Percentiles rank a stretch among this genome's conserved stretches.
These are phyloP conservation scores for Sebastes baramenuke DNA, from an alignment of 2,797 vertebrate species.

Conservation along the genomic window DNA sequence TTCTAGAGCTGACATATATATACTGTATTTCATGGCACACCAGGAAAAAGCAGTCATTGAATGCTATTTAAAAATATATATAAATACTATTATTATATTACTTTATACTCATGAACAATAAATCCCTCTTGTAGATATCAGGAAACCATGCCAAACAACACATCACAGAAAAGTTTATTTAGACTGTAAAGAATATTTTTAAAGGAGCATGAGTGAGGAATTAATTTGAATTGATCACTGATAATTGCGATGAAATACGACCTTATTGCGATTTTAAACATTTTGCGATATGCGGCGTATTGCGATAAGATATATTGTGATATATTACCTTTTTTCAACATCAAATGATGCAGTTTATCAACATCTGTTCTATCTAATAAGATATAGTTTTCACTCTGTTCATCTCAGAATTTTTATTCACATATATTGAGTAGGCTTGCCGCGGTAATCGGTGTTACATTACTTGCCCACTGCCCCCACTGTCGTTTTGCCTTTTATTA, in stretches of 20 bases:
- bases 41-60: not conserved
- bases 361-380: too few relatives aligned
- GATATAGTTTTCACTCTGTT: too few relatives aligned
- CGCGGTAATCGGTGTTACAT: too few relatives aligned
- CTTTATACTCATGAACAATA: not conserved
- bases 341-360: fast-evolving
- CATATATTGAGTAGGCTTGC: too few relatives aligned
- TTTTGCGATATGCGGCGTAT: too few relatives aligned
- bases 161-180: not conserved
- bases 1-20: not conserved
- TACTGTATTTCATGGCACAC: not conserved
- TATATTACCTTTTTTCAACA: too few relatives aligned
- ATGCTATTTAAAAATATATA: not conserved
- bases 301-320: too few relatives aligned
- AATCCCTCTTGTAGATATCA: not conserved
- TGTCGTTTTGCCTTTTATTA: too few relatives aligned
- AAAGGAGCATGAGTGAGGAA: not conserved
- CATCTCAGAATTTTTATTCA: too few relatives aligned
- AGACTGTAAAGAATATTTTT: not conserved
- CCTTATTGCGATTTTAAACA: too few relatives aligned
- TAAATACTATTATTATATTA: not conserved
- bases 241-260: not conserved
- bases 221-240: not conserved
- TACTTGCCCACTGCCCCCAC: too few relatives aligned
- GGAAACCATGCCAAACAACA: not conserved